Evolutionary conservation across 2,888 invertebrate genomes (phyloP).

Genomic region (Matsumyia berberina): DNA sequence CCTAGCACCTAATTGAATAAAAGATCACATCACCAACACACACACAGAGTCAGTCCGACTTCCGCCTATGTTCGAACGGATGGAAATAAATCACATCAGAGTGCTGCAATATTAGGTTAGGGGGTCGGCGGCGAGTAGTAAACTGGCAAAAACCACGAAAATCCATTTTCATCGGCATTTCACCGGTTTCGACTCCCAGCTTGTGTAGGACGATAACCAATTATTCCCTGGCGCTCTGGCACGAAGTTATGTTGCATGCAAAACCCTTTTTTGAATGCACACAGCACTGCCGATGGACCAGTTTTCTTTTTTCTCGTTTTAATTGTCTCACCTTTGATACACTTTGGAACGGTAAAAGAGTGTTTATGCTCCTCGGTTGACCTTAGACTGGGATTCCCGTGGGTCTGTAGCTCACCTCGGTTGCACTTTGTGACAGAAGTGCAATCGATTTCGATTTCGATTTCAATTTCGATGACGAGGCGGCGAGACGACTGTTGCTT

Average conservation of each 20-base stretch:
- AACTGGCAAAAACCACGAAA: too few species aligned
- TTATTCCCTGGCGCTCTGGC: constrained; percentile 16
- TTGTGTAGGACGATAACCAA: constrained; percentile 32
- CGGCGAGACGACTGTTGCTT: too few species aligned
- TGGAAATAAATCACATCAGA: too few species aligned
- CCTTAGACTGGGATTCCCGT: constrained; percentile 13
- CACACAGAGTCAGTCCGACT: too few species aligned
- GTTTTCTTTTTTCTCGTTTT: background rate
- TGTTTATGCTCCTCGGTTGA: constrained; percentile 28
- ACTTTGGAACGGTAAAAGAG: too few species aligned
- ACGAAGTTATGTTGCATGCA: background rate
- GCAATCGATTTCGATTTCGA: constrained; percentile 69
- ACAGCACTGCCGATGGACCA: background rate
- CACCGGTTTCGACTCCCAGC: background rate
- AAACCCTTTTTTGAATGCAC: background rate
- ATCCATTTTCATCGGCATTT: constrained; percentile 37
- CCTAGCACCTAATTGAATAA: too few species aligned
- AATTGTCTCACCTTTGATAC: constrained; percentile 31
- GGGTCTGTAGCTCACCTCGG: too few species aligned
- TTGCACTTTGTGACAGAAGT: constrained; percentile 43
- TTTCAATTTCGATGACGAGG: constrained; percentile 66
- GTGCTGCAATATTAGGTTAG: too few species aligned
- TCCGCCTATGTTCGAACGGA: too few species aligned
- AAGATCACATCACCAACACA: too few species aligned
- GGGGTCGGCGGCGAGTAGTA: too few species aligned